phyloP scores from a whole-genome alignment of 2,888 invertebrate species.

The Idaea biselata region DNA sequence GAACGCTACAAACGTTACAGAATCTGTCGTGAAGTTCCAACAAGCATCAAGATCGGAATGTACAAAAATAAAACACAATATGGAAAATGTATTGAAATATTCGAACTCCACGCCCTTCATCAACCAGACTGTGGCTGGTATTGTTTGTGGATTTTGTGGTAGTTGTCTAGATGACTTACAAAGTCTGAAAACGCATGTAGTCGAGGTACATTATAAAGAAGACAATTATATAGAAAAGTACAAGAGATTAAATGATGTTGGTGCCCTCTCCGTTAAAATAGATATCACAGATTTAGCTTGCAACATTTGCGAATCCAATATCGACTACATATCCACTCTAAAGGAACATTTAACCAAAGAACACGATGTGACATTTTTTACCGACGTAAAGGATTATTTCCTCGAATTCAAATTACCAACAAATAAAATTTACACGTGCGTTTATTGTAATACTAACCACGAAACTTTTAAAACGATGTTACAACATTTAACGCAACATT shows the following conservation, averaged over 20 bases:
- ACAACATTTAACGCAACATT: conserved; percentile 67
- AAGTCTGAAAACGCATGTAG: too few relatives aligned
- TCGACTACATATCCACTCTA: conserved; percentile 33
- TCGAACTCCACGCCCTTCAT: too few relatives aligned
- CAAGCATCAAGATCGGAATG: too few relatives aligned
- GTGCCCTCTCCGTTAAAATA: conserved; percentile 42
- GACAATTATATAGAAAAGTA: conserved; percentile 20
- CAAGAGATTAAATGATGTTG: conserved; percentile 7
- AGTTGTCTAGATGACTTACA: too few relatives aligned
- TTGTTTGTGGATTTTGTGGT: too few relatives aligned
- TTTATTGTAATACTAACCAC: conserved; percentile 54
- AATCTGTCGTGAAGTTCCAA: too few relatives aligned
- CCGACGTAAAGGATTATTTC: conserved; percentile 42
- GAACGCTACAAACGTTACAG: too few relatives aligned
- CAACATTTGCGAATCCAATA: conserved; percentile 38
- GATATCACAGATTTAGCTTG: conserved; percentile 56
- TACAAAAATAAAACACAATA: too few relatives aligned
- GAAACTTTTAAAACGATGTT: conserved; percentile 68
- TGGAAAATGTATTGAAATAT: too few relatives aligned
- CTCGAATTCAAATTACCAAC: conserved; percentile 59
- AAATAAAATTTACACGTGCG: conserved; percentile 47
- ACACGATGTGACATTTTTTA: conserved; percentile 39
- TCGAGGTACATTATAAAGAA: background rate
- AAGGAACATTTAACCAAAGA: conserved; percentile 36
- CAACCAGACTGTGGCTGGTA: too few relatives aligned